Evolutionary conservation across 2,797 vertebrate genomes (phyloP).

Genomic region (Carapus acus): DNA sequence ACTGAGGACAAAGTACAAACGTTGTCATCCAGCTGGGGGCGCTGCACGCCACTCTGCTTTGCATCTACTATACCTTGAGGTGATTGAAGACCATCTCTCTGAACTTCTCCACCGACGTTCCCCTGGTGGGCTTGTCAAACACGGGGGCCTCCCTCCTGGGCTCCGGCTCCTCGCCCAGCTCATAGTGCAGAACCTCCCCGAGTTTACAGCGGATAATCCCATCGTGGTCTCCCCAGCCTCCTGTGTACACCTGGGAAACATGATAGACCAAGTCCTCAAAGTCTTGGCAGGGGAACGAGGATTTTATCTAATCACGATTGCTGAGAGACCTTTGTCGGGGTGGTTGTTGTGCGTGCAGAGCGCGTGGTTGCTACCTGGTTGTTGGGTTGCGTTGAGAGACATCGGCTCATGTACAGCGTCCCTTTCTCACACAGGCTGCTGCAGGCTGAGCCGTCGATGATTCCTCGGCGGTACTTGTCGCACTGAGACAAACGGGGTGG

Average conservation of each 20-base stretch:
- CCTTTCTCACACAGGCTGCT: slow-evolving; percentile 93
- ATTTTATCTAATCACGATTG: no score
- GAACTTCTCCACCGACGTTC: slow-evolving; percentile 98
- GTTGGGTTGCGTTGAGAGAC: slow-evolving; percentile 87
- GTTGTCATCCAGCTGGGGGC: no score
- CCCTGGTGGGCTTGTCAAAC: slow-evolving; percentile 94
- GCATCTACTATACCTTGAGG: slow-evolving; percentile 80
- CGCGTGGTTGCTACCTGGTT: slow-evolving; percentile 79
- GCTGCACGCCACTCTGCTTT: neutral
- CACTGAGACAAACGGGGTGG: slow-evolving; percentile 72
- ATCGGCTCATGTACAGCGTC: slow-evolving; percentile 91
- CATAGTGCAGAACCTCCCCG: slow-evolving; percentile 80
- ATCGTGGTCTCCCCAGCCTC: slow-evolving; percentile 90
- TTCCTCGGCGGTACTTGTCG: slow-evolving; percentile 93
- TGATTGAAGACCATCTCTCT: slow-evolving; percentile 94
- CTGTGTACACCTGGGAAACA: slow-evolving; percentile 84
- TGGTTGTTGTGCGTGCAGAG: no score
- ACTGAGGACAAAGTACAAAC: slow-evolving; percentile 65
- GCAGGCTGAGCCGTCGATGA: slow-evolving; percentile 95
- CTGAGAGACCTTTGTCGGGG: no score
- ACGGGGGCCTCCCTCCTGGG: slow-evolving; percentile 82
- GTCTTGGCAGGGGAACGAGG: no score
- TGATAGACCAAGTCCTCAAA: no score
- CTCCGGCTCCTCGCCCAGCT: slow-evolving; percentile 87
- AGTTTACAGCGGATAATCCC: slow-evolving; percentile 92